Conservation (phyloP, 2,113 vertebrate genomes). For the Jaculus jaculus region DNA sequence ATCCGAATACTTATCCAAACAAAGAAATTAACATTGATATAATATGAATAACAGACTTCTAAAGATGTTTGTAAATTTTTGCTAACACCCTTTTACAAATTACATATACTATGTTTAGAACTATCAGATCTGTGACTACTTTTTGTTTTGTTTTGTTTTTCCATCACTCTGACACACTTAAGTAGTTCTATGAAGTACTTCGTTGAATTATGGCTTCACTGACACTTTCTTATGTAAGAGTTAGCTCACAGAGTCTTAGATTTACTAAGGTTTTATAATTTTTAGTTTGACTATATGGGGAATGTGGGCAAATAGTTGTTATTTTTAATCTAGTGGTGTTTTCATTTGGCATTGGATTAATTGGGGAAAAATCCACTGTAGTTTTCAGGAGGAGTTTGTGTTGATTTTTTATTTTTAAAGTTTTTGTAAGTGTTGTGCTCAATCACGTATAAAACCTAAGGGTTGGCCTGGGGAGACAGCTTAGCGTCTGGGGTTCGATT, state of each 20-base stretch:
- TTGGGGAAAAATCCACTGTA: constrained; percentile 5
- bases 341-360: constrained; percentile 21
- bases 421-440: neutral
- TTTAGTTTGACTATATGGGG: neutral
- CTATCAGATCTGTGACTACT: neutral
- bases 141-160: neutral
- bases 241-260: neutral
- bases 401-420: no score
- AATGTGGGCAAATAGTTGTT: neutral
- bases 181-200: neutral
- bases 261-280: neutral
- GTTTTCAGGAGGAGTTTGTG: neutral
- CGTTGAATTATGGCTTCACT: neutral
- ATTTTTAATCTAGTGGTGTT: neutral
- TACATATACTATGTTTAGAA: neutral
- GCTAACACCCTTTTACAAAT: neutral
- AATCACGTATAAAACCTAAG: neutral
- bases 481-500: no score
- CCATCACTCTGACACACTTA: neutral
- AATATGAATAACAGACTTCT: neutral
- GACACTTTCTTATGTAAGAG: neutral
- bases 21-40: neutral
- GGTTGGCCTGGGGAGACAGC: no score
- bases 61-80: neutral
- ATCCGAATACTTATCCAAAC: neutral